Evolutionary conservation across 2,797 vertebrate species (phyloP).

Genomic region (Rhynchotus rufescens): DNA sequence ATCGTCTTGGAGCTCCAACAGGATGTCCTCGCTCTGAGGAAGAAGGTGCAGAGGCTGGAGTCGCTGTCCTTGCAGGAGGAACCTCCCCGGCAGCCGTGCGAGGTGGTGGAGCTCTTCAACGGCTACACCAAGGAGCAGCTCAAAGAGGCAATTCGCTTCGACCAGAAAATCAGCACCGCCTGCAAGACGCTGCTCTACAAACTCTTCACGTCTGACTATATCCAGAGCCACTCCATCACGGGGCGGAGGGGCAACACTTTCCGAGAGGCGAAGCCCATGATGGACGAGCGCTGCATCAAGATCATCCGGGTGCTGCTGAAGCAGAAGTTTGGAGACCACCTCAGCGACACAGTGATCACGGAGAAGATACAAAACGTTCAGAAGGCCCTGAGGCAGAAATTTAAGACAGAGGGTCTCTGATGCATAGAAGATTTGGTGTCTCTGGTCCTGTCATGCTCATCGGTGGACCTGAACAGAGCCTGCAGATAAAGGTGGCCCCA

Average conservation of each 20-base stretch:
- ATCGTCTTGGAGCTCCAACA: conserved; percentile 51
- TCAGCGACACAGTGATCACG: conserved; percentile 67
- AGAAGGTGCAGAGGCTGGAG: conserved; percentile 69
- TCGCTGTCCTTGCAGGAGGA: conserved; percentile 59
- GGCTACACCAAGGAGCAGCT: conserved; percentile 73
- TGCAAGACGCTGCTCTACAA: conserved; percentile 74
- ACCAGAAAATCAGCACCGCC: conserved; percentile 74
- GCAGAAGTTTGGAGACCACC: conserved; percentile 72
- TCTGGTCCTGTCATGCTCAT: accelerated
- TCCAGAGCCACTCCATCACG: conserved; percentile 73
- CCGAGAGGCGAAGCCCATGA: conserved; percentile 69
- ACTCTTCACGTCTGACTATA: conserved; percentile 68
- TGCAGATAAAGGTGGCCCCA: neutral
- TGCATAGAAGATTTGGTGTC: accelerated
- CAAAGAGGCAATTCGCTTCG: conserved; percentile 69
- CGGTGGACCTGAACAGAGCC: neutral
- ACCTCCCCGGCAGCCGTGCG: neutral
- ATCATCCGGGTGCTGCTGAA: conserved; percentile 69
- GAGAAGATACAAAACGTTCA: conserved; percentile 76
- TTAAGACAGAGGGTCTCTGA: conserved; percentile 68
- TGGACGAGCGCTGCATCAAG: conserved; percentile 74
- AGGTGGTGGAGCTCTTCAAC: conserved; percentile 61
- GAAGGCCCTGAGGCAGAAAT: conserved; percentile 75
- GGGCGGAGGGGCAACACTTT: conserved; percentile 70
- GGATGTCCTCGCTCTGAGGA: conserved; percentile 49